Evolutionary conservation across 1,140 invertebrate species (phyloP), one percentile per base, ranked within the genome.

Genomic region (Hycleus phaleratus): DNA sequence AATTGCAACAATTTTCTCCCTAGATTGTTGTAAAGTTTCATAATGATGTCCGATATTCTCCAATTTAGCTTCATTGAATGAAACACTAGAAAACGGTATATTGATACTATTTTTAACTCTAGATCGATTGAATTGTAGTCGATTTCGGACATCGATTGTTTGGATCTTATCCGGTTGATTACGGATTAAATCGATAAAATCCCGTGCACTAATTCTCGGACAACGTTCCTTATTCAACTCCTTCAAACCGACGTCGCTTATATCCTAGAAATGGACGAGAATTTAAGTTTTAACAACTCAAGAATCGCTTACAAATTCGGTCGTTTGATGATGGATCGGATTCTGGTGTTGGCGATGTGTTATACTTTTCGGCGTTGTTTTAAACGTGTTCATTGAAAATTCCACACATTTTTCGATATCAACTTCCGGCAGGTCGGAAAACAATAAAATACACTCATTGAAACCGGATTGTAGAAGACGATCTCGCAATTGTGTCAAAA

Each of bases 401-500:
- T 84, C 84, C 1, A 97, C 91, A 78, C 93, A 95, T 58, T 84
- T 81, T 69, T 97, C 93, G 66, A 98, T 97, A 66, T 96, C 91
- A 54, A 97, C 92, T 75, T 97, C 94, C n/a, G 95, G 96, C 71
- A 98, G 82, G 78, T 98, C 95, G 40, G 95, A 97, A 76, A 98
- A 98, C 8, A 98, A 77, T 39, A 98, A 75, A 63, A 98, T 98
- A 69, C 95, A 98, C 69, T 98, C 96, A 71, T 98, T 98, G 72
- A 98, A 98, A 2, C 93, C 93, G 24, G 90, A 95, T 5, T 82
- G 82, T 0, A 98, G 76, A 8, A 98, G 74, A 2, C 89, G 87
- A 65, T 87, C 87, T 62, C 91, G 76, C 24, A 98, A 74, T 72
- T 98, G 95, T 46, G 87, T 83, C 24, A 99, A 77, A 63, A 99